Evolutionary conservation across 2,797 vertebrate genomes (phyloP).

Genomic region (Serranus cabrilla): DNA sequence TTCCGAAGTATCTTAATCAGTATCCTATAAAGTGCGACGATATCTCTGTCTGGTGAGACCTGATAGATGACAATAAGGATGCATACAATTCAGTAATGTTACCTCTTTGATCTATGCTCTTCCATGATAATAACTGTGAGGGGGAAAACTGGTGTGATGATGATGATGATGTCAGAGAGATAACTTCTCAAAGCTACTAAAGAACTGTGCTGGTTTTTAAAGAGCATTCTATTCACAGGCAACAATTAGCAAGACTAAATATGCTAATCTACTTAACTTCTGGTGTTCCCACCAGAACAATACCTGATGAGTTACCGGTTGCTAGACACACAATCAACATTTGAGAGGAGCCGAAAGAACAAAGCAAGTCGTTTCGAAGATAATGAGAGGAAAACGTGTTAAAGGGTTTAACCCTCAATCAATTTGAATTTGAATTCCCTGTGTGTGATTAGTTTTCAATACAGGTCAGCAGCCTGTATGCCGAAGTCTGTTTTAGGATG

Average conservation of each 20-base stretch:
- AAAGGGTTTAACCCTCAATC: neutral
- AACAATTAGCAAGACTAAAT: neutral
- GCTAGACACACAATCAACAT: neutral
- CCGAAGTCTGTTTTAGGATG: too few relatives aligned
- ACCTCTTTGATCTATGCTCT: neutral
- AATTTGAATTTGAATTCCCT: neutral
- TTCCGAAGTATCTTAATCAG: too few relatives aligned
- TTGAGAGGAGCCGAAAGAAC: neutral
- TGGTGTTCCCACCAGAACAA: neutral
- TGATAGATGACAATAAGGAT: neutral
- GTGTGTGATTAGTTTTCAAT: too few relatives aligned
- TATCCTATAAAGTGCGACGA: too few relatives aligned
- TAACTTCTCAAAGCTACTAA: neutral
- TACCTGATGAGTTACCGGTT: too few relatives aligned
- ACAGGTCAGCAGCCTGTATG: too few relatives aligned
- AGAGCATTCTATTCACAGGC: neutral
- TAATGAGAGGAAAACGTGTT: neutral
- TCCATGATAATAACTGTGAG: neutral
- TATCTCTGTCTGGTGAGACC: conserved; percentile 1
- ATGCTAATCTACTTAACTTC: neutral
- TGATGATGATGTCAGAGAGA: too few relatives aligned
- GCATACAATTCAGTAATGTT: neutral
- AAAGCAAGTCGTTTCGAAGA: neutral
- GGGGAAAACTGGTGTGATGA: neutral
- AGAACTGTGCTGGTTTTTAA: neutral